Base-by-base conservation (phyloP, 2,888 invertebrate genomes). In the Pristionchus entomophagus region DNA sequence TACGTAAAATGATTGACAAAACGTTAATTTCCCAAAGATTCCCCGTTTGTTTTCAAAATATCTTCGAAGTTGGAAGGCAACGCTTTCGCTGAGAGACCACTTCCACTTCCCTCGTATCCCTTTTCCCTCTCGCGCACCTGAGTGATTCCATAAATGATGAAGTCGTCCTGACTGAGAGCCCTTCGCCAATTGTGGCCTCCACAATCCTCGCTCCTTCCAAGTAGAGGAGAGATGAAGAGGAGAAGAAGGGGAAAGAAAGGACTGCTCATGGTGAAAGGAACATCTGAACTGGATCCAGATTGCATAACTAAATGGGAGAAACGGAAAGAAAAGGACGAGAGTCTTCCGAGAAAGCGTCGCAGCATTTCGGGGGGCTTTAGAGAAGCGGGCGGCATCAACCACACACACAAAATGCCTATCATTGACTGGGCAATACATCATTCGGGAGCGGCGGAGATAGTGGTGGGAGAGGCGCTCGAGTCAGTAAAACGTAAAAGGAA, bases 381-480 rank as follows among this genome's bases (percentile, higher is more conserved):
- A 29, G 26, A n/a, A 29, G 78, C 45, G 29, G 56, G 17, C 62
- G n/a, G 38, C 69, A 69, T 41, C 69, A 69, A 51, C 45, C 78
- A 49, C 78, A 51, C 45, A 78, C 78, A 49, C 78, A 51, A 78
- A 78, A 78, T 78, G 78, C 78, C 78, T 78, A 78, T 78, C 78
- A 78, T 78, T 78, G 78, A 78, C 45, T 78, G 17, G 49, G 78
- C 78, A 78, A 78, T 78, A 78, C 78, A 78, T 78, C 78, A 78
- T 78, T 78, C 78, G 78, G 45, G 32, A n/a, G n/a, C n/a, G n/a
- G 26, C 12, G 45, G n/a, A 73, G 73, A 73, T 38, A 41, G 73
- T 41, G 73, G 73, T n/a, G n/a, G n/a, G 45, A 51, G 78, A 49
- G 26, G 45, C n/a, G 41, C n/a, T 73, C 38, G 73, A 41, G 19